Evolutionary conservation across 2,888 invertebrate species (phyloP), one percentile per base, ranked within the genome.

Genomic region (Macrostomum cliftonense): DNA sequence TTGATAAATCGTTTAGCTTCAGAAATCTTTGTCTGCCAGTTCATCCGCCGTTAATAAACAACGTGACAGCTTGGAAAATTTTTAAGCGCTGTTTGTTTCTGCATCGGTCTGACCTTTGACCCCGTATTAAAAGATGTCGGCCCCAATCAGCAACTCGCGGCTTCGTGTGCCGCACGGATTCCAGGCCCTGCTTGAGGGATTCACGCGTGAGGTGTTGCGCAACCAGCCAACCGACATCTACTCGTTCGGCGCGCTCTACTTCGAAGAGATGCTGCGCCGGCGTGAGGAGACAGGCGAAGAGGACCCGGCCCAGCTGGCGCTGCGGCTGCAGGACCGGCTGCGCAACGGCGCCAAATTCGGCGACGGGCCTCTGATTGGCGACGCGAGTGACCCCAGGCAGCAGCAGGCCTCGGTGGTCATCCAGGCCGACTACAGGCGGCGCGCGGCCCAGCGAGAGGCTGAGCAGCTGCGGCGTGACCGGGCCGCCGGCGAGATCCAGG

Each of bases 161-260:
- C 55, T 70, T 13, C 53, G 70, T 46, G 70, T 71, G 1, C 71
- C 71, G n/a, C 59, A 59, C 52, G 71, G 71, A 9, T 71, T 71
- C 52, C 68, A 69, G 54, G 63, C 64, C 46, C 56, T 71, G 39
- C 57, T 71, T 44, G 69, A 70, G 56, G 65, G 68, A 37, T 54
- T 71, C 12, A 67, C 70, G 2, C 58, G 67, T 49, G 71, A 71
- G 57, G 64, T 70, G 28, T 57, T 71, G 43, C 56, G 69, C 36
- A 54, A 55, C 45, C 70, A 71, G 51, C 71, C 71, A 37, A 57
- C 58, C 37, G 64, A 69, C 50, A 62, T 70, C 43, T 63, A 60
- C 52, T 62, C 63, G 43, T 71, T 68, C 57, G 65, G 63, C 46
- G 63, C 67, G n/a, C 57, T 63, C 43, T 69, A 69, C 53, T 69